Evolutionary conservation across 2,113 vertebrate species (phyloP), one percentile per base, ranked within the genome.

Genomic region (Sclerurus mexicanus): DNA sequence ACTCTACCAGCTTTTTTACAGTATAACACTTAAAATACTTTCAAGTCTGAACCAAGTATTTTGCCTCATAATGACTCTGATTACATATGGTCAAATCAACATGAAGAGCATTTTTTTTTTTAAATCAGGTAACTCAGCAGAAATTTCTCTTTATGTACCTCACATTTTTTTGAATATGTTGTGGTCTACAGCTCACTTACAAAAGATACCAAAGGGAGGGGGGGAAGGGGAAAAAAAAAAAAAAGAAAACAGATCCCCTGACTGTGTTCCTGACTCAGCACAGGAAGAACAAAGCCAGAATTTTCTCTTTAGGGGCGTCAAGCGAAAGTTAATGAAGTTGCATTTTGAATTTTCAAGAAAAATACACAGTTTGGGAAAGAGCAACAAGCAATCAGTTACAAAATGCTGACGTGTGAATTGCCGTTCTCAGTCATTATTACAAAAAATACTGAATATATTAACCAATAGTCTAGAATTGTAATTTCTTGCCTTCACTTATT

Each of bases 281-380:
- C 22, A 63, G 12, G 5, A 87, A 89, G 49, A 89, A 81, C 55
- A 89, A 80, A 74, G 46, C 20, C 13, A 85, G 50, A 93, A 60
- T 58, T 77, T 84, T 96, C 87, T 85, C 72, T 86, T 90, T 80
- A 74, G 59, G 37, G 76, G 6, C 28, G 84, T 37, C 40, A 69
- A 74, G 40, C n/a, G 25, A 58, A 90, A 75, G 80, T 55, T 84
- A 80, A 81, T 80, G 64, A 92, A 96, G 50, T 20, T 77, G 46
- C 47, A 74, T 42, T 96, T 68, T 59, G 35, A 88, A 60, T 87
- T 93, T 89, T 69, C 80, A 91, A 87, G 64, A 56, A 89, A 94
- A 75, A 91, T 10, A 72, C 16, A 44, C 16, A 44, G 12, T 67
- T 50, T 89, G 27, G 9, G 10, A 67, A 69, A 89, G 28, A 47